These are phyloP conservation scores for Temnopleurus reevesii DNA, from an alignment of 53 echinoderm and acorn worm genomes.

Conservation along the genomic window DNA sequence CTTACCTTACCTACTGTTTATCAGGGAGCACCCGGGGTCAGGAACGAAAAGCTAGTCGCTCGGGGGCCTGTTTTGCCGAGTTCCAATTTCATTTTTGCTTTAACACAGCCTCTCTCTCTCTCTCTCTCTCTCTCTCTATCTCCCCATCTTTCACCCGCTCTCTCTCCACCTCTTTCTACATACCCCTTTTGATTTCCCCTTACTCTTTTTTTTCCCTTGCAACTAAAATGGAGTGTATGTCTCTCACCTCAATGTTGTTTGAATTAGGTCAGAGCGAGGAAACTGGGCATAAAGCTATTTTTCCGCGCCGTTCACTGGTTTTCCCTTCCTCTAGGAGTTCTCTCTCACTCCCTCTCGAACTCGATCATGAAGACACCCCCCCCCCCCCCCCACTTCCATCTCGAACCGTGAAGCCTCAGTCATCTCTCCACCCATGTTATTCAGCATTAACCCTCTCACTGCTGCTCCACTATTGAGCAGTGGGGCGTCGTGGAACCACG, in stretches of 20 bases:
- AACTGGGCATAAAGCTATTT: constrained; percentile 47
- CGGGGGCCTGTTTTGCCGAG: constrained; percentile 56
- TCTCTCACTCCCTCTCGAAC: constrained; percentile 18
- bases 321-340: background rate
- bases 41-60: constrained; percentile 31
- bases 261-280: constrained; percentile 75
- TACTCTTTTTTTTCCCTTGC: background rate
- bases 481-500: no score
- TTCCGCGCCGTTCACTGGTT: constrained; percentile 31
- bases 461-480: no score
- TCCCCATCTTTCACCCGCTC: background rate
- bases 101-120: background rate
- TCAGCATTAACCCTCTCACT: background rate
- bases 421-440: background rate
- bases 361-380: background rate
- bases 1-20: constrained; percentile 39
- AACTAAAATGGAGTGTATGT: constrained; percentile 26
- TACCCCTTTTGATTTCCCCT: background rate
- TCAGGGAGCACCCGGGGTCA: constrained; percentile 48
- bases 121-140: background rate
- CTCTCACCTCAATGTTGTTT: constrained; percentile 65
- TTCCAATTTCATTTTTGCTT: constrained; percentile 50
- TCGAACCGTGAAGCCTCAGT: background rate
- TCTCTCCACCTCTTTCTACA: constrained; percentile 11
- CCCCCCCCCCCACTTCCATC: background rate